phyloP scores from a whole-genome alignment of 2,113 vertebrate genomes.

The Motacilla tschutschensis region DNA sequence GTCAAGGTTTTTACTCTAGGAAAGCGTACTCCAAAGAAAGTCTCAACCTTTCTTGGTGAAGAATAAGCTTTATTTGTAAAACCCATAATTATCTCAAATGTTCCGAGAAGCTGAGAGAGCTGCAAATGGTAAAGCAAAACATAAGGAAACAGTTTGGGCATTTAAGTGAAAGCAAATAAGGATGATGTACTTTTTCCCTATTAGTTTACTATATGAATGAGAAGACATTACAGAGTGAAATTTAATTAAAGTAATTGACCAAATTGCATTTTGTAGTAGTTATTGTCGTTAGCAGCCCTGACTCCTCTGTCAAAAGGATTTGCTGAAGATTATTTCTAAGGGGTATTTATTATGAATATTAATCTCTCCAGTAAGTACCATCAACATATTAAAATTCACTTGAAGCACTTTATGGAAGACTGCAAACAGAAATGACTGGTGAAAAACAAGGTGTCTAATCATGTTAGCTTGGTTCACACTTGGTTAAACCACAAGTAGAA shows the following conservation, averaged over 20 bases:
- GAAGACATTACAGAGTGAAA: conserved; percentile 79
- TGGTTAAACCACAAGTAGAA: conserved; percentile 59
- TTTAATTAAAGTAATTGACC: conserved; percentile 94
- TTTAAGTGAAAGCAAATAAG: conserved; percentile 55
- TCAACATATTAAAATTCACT: conserved; percentile 80
- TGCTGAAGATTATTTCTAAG: conserved; percentile 74
- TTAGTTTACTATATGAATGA: conserved; percentile 82
- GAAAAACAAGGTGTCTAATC: conserved; percentile 62
- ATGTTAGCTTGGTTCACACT: conserved; percentile 67
- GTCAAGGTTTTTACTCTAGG: conserved; percentile 51
- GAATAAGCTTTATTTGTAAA: conserved; percentile 57
- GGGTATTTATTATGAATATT: conserved; percentile 85
- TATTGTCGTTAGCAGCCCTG: conserved; percentile 82
- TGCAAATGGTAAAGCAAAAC: conserved; percentile 46
- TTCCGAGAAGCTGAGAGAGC: conserved; percentile 42
- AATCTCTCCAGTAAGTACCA: conserved; percentile 78
- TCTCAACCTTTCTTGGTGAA: conserved; percentile 42
- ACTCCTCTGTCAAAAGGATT: conserved; percentile 81
- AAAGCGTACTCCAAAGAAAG: conserved; percentile 53
- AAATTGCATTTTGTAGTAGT: conserved; percentile 87
- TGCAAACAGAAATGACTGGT: conserved; percentile 63
- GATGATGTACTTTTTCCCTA: conserved; percentile 52
- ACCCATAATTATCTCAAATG: conserved; percentile 64
- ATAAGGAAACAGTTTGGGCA: conserved; percentile 29
- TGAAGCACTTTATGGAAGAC: conserved; percentile 72